phyloP scores from a whole-genome alignment of 2,888 invertebrate species.

The Conchocele bisecta region DNA sequence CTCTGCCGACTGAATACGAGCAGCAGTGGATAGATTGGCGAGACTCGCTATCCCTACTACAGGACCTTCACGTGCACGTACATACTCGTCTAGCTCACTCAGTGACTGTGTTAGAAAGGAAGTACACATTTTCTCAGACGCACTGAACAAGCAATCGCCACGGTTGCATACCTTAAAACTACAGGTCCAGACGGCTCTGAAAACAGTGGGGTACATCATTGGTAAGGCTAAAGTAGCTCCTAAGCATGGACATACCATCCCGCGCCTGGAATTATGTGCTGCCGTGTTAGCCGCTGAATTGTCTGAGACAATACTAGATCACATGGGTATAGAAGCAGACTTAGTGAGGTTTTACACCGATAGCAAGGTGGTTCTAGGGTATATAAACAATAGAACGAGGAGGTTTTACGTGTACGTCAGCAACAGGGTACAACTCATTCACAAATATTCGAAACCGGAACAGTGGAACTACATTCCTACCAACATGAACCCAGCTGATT shows the following conservation, averaged over 20 bases:
- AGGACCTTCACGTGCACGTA: background rate
- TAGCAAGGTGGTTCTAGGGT: slow-evolving; percentile 51
- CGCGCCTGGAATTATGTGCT: slow-evolving; percentile 58
- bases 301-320: slow-evolving; percentile 12
- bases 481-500: slow-evolving; percentile 45
- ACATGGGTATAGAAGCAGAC: slow-evolving; percentile 9
- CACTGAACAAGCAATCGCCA: slow-evolving; percentile 25
- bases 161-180: slow-evolving; percentile 34
- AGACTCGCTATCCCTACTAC: background rate
- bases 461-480: slow-evolving; percentile 53
- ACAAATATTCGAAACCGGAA: slow-evolving; percentile 3
- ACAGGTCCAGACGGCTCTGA: background rate
- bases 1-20: background rate
- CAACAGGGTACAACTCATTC: slow-evolving; percentile 46
- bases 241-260: slow-evolving; percentile 40
- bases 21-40: slow-evolving; percentile 4
- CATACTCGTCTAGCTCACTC: background rate
- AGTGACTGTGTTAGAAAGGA: background rate
- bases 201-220: slow-evolving; percentile 34
- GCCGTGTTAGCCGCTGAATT: slow-evolving; percentile 42
- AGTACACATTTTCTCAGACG: slow-evolving; percentile 41
- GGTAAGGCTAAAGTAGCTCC: slow-evolving; percentile 59
- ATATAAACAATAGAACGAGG: slow-evolving; percentile 37
- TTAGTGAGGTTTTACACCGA: slow-evolving; percentile 44
- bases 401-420: slow-evolving; percentile 56